Evolutionary conservation across 1,140 invertebrate genomes (phyloP), one percentile per base, ranked within the genome.

Genomic region (Tetramorium alpestre): DNA sequence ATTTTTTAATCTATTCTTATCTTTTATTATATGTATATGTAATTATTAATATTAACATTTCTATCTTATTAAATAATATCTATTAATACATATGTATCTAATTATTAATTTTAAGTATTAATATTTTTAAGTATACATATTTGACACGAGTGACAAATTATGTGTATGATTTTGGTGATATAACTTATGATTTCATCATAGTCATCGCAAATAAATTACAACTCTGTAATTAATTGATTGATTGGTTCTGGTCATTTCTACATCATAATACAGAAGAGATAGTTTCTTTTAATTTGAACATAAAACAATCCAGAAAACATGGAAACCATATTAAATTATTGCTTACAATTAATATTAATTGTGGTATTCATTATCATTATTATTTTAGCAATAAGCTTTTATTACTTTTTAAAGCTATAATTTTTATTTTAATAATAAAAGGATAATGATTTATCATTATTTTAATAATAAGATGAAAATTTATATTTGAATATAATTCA

Each of bases 101-200:
- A 62, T 62, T 62, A 33, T 18, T 33, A 62, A 62, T 62, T 33
- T 62, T 18, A 64, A 33, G 0, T 18, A 33, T 8, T 18, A 33
- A 64, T 62, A 33, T 13, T 16, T 1, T 13, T 5, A n/a, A n/a
- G 22, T 25, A n/a, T 33, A 18, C 18, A n/a, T 7, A 8, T 56
- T 81, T 65, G 65, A 81, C 44, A 69, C 56, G 18, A 28, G 38
- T 7, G 44, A 87, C 28, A 64, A 69, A 84, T 67, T 64, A 58
- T 47, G 8, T 13, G 28, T 84, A 60, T 13, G 16, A 28, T 8
- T 51, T 67, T 28, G 18, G 0, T 73, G 38, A 10, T 72, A 58
- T 51, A 82, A 44, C 60, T 38, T 8, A 16, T 25, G 4, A 80
- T 10, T 69, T 10, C 25, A 47, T 44, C 18, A 58, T 22, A 4